phyloP scores from a whole-genome alignment of 2,888 invertebrate genomes.

The Nudaria mundana region DNA sequence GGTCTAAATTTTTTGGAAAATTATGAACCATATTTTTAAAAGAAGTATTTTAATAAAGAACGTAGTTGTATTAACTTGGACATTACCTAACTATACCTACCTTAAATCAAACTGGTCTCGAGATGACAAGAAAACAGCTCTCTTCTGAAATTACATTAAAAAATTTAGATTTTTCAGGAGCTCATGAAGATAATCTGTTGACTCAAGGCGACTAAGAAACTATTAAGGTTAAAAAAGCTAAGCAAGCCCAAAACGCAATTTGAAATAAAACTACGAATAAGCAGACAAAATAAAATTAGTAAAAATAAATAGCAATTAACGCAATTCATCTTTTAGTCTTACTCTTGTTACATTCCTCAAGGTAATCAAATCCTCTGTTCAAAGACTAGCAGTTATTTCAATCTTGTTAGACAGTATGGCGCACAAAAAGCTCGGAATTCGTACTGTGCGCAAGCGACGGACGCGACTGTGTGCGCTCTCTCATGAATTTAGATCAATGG shows the following conservation, averaged over 20 bases:
- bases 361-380: constrained; percentile 55
- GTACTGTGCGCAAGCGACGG: constrained; percentile 51
- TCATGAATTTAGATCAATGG: constrained; percentile 71
- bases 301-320: constrained; percentile 32
- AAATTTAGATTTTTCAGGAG: too few relatives aligned
- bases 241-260: not conserved
- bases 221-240: too few relatives aligned
- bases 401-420: constrained; percentile 68
- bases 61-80: too few relatives aligned
- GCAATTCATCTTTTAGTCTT: constrained; percentile 37
- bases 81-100: too few relatives aligned
- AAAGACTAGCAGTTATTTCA: constrained; percentile 65
- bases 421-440: constrained; percentile 67
- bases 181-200: too few relatives aligned
- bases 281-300: constrained; percentile 12
- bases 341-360: constrained; percentile 47
- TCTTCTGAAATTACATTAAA: too few relatives aligned
- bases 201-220: too few relatives aligned
- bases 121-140: too few relatives aligned
- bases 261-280: not conserved
- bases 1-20: not conserved
- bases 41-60: too few relatives aligned
- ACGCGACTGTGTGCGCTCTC: constrained; percentile 50
- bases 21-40: not conserved
- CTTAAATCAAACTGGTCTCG: too few relatives aligned